Conservation (phyloP, 2,113 vertebrate genomes). For the Salvelinus namaycush region DNA sequence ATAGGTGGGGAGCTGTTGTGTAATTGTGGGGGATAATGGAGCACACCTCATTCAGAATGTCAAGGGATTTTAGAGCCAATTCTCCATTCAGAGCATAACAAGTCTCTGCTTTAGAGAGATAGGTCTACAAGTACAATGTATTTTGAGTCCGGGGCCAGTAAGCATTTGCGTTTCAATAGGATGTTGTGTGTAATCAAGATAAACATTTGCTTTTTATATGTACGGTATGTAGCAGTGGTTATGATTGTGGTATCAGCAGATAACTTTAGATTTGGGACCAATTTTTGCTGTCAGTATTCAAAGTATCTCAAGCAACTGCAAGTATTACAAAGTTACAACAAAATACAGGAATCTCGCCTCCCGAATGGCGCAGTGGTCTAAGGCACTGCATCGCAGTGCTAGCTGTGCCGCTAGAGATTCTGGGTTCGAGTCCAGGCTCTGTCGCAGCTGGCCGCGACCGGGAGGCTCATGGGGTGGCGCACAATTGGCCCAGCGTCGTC, state of each 20-base stretch:
- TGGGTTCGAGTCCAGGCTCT: no score
- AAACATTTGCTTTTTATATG: constrained; percentile 31
- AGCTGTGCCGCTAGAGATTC: no score
- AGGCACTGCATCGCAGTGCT: no score
- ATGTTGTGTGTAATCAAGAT: constrained; percentile 65
- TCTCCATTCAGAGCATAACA: constrained; percentile 44
- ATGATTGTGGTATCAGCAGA: constrained; percentile 39
- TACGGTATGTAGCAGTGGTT: constrained; percentile 27
- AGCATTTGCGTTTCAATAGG: constrained; percentile 57
- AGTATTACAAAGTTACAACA: no score
- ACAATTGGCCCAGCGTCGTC: no score
- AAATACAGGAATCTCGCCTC: no score
- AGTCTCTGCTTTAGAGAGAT: no score
- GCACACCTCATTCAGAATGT: constrained; percentile 61
- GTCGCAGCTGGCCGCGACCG: no score
- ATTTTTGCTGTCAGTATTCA: constrained; percentile 25
- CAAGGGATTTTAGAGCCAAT: constrained; percentile 51
- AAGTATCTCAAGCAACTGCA: no score
- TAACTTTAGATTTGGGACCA: constrained; percentile 41
- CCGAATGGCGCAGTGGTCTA: no score
- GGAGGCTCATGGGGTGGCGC: no score
- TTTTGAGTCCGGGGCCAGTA: constrained; percentile 56
- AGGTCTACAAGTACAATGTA: constrained; percentile 1
- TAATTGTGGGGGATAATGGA: constrained; percentile 70
- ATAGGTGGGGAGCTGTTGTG: constrained; percentile 62